These are phyloP conservation scores for Labeo catla DNA, from an alignment of 2,113 vertebrate genomes.

Conservation along the genomic window DNA sequence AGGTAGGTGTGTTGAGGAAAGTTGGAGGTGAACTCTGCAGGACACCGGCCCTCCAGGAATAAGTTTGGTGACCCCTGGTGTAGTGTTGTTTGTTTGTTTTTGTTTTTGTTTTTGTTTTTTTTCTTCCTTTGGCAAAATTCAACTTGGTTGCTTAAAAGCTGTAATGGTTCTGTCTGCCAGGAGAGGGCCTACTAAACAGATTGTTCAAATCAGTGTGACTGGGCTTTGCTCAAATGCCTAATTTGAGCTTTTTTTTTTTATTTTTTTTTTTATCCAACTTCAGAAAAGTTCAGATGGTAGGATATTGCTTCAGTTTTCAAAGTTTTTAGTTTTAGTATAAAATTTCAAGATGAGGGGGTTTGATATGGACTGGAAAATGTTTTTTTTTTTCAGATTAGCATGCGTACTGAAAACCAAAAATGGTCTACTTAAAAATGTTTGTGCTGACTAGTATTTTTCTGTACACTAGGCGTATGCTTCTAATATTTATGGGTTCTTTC, in stretches of 20 bases:
- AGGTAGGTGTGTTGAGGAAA: too few relatives aligned
- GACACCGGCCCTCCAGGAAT: too few relatives aligned
- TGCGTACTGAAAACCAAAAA: background rate
- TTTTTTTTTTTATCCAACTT: background rate
- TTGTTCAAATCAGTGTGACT: background rate
- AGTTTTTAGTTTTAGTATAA: background rate
- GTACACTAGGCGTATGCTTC: background rate
- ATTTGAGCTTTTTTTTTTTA: background rate
- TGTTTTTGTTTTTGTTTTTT: too few relatives aligned
- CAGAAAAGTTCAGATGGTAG: too few relatives aligned
- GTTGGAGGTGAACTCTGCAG: too few relatives aligned
- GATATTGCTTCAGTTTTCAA: background rate
- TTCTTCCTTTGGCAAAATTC: background rate
- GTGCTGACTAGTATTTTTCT: background rate
- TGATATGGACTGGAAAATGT: background rate
- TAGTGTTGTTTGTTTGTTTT: too few relatives aligned
- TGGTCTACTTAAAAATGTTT: background rate
- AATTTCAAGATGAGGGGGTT: background rate
- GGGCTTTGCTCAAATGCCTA: background rate
- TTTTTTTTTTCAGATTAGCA: background rate
- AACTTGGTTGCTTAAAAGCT: background rate
- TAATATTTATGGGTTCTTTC: background rate
- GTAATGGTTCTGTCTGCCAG: background rate
- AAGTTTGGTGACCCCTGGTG: too few relatives aligned
- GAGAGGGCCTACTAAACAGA: background rate